Evolutionary conservation across 2,113 vertebrate genomes (phyloP).

Genomic region (Eonycteris spelaea): DNA sequence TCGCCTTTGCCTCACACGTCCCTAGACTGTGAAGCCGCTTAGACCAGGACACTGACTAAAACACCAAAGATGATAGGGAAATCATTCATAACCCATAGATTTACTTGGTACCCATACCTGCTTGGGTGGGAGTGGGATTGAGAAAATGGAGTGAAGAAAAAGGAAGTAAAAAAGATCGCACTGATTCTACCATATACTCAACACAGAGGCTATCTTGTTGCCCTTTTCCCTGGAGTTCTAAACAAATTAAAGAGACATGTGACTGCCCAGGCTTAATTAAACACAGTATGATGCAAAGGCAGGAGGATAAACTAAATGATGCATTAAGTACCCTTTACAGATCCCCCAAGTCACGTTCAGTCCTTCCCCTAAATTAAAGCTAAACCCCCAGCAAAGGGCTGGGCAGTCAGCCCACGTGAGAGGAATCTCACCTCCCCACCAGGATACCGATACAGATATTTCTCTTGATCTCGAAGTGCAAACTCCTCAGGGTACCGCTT

Average conservation of each 20-base stretch:
- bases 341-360: neutral
- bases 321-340: neutral
- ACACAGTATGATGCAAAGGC: neutral
- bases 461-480: conserved; percentile 95
- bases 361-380: neutral
- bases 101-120: neutral
- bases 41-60: neutral
- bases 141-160: neutral
- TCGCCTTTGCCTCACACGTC: neutral
- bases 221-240: neutral
- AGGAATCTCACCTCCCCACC: conserved; percentile 91
- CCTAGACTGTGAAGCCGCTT: neutral
- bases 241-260: neutral
- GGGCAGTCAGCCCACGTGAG: rapidly evolving
- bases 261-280: neutral
- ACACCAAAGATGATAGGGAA: neutral
- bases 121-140: neutral
- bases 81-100: neutral
- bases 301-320: neutral
- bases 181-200: neutral
- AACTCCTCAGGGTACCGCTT: conserved; percentile 94
- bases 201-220: neutral
- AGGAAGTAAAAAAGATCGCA: neutral
- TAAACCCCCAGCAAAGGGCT: neutral
- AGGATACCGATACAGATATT: conserved; percentile 98